Percentiles rank a stretch among this genome's conserved stretches.
phyloP scores from a whole-genome alignment of 2,888 invertebrate genomes.

The Perizoma flavofasciatum region DNA sequence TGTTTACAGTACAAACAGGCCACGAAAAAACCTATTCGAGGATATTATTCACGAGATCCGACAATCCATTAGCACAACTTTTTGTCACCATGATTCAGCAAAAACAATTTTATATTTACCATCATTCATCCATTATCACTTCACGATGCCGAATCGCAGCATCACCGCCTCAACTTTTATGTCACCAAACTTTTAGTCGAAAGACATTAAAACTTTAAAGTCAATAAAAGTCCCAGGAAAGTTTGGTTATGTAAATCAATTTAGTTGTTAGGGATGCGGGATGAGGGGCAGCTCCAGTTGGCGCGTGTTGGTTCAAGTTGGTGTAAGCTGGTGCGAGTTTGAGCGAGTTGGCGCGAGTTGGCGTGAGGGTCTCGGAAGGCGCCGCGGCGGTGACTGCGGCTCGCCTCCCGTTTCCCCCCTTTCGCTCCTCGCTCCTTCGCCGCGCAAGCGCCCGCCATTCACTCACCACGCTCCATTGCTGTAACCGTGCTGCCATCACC shows the following conservation, averaged over 20 bases:
- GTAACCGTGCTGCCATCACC: constrained; percentile 50
- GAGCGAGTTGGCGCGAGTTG: constrained; percentile 33
- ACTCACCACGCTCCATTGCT: constrained; percentile 34
- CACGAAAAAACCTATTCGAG: constrained; percentile 33
- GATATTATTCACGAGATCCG: constrained; percentile 36
- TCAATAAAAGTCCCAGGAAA: constrained; percentile 54
- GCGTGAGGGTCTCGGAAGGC: constrained; percentile 51
- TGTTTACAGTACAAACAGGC: constrained; percentile 37
- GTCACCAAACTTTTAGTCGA: constrained; percentile 28
- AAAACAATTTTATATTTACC: constrained; percentile 62
- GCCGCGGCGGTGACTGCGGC: constrained; percentile 62
- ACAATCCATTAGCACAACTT: constrained; percentile 43
- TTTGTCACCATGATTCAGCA: constrained; percentile 42
- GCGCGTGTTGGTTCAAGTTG: constrained; percentile 45
- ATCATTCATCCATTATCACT: constrained; percentile 70
- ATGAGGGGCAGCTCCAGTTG: constrained; percentile 34
- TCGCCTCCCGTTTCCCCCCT: constrained; percentile 39
- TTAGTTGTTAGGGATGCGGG: constrained; percentile 60
- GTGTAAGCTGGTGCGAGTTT: constrained; percentile 44
- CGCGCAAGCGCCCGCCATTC: constrained; percentile 59
- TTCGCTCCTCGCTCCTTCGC: constrained; percentile 42
- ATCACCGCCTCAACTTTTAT: constrained; percentile 25
- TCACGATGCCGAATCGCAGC: constrained; percentile 48
- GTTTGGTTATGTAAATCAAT: constrained; percentile 70
- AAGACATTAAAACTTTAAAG: constrained; percentile 42